These are phyloP conservation scores for Ochotona princeps DNA, from an alignment of 2,113 vertebrate genomes.

Conservation along the genomic window DNA sequence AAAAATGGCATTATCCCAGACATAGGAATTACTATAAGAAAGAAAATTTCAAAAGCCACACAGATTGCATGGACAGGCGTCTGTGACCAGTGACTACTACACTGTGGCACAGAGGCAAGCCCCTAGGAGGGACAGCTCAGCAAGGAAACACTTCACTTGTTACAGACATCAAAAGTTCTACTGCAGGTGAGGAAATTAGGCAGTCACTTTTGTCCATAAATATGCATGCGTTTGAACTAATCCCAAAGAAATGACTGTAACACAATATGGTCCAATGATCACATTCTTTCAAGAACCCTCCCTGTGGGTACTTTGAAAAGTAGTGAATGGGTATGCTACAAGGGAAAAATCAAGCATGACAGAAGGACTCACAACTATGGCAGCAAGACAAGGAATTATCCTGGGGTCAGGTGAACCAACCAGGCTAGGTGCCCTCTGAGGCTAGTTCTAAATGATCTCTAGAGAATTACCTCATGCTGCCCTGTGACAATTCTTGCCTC, in stretches of 20 bases:
- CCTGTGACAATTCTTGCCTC: slow-evolving; percentile 55
- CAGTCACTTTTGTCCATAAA: slow-evolving; percentile 39
- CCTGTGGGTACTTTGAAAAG: slow-evolving; percentile 34
- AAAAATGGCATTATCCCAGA: slow-evolving; percentile 77
- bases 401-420: neutral
- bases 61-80: slow-evolving; percentile 46
- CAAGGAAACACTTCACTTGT: slow-evolving; percentile 53
- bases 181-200: slow-evolving; percentile 29
- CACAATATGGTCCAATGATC: neutral
- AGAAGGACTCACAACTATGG: neutral
- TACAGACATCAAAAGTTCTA: slow-evolving; percentile 38
- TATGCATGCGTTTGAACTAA: slow-evolving; percentile 50
- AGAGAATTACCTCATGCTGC: slow-evolving; percentile 21
- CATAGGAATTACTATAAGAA: slow-evolving; percentile 61
- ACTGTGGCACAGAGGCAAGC: neutral
- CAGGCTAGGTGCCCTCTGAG: slow-evolving; percentile 3
- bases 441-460: slow-evolving; percentile 36
- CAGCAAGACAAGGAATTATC: slow-evolving; percentile 5
- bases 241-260: slow-evolving; percentile 51
- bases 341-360: slow-evolving; percentile 42
- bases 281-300: slow-evolving; percentile 30
- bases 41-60: slow-evolving; percentile 56
- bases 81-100: slow-evolving; percentile 19
- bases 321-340: slow-evolving; percentile 3
- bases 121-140: neutral